These are phyloP conservation scores for Pyrrhia umbra DNA, from an alignment of 2,888 invertebrate genomes.

Conservation along the genomic window DNA sequence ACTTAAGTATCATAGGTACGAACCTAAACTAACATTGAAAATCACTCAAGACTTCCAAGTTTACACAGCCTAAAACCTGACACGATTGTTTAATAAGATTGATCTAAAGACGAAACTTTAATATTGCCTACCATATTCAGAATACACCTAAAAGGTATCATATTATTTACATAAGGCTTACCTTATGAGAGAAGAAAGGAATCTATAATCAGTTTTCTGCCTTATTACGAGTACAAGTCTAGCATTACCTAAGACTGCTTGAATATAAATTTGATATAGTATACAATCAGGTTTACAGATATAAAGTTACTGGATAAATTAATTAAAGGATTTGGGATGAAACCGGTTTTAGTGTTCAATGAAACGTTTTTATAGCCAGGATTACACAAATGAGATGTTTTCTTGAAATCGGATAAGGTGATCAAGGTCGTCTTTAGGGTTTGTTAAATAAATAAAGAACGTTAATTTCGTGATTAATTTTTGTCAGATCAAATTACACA, in stretches of 20 bases:
- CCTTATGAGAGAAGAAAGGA: constrained; percentile 64
- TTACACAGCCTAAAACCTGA: constrained; percentile 30
- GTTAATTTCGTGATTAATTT: background rate
- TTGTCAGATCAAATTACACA: background rate
- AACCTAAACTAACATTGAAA: constrained; percentile 1
- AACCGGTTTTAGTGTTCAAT: constrained; percentile 36
- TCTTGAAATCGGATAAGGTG: constrained; percentile 23
- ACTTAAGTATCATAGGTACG: constrained; percentile 3
- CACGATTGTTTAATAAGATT: constrained; percentile 27
- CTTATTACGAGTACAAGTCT: constrained; percentile 58
- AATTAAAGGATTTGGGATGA: constrained; percentile 43
- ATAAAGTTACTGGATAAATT: constrained; percentile 43
- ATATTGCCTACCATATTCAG: constrained; percentile 36
- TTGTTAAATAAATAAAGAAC: background rate
- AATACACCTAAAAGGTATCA: constrained; percentile 54
- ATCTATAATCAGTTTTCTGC: constrained; percentile 72
- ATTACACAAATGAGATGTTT: constrained; percentile 32
- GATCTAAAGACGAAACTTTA: constrained; percentile 21
- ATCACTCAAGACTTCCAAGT: constrained; percentile 17
- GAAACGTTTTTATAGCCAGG: constrained; percentile 22
- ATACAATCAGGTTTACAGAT: constrained; percentile 36
- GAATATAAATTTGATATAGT: constrained; percentile 50
- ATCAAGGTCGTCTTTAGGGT: background rate
- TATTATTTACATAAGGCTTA: constrained; percentile 74
- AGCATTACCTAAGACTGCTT: constrained; percentile 47